A percentile compares a stretch with the other conserved stretches of the same genome.
phyloP scores from a whole-genome alignment of 1,140 invertebrate species.

The Notospermus geniculatus region DNA sequence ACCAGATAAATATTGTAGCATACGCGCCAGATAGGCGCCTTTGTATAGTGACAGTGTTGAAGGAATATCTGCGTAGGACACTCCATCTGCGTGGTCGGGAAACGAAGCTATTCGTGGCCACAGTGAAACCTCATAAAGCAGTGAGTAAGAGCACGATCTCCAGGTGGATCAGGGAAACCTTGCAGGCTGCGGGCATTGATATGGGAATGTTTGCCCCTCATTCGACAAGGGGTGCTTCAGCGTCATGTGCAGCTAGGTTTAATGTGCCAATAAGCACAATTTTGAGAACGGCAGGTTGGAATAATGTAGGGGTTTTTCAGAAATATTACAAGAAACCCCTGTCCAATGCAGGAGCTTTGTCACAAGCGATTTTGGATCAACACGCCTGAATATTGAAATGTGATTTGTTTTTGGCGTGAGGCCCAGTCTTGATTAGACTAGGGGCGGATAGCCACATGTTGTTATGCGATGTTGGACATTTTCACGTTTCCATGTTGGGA shows the following conservation, averaged over 20 bases:
- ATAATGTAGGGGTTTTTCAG: constrained; percentile 7
- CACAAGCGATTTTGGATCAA: too few species aligned
- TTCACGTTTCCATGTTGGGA: too few species aligned
- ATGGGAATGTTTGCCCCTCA: constrained; percentile 16
- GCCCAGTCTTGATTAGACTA: too few species aligned
- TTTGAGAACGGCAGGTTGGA: constrained; percentile 17
- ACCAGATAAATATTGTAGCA: too few species aligned
- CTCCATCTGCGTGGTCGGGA: neutral
- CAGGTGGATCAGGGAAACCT: constrained; percentile 13
- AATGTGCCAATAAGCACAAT: constrained; percentile 11
- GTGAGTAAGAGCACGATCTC: constrained; percentile 9
- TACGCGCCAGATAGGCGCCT: too few species aligned
- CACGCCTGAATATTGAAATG: too few species aligned
- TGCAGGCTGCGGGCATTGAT: constrained; percentile 16
- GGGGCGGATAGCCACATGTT: too few species aligned
- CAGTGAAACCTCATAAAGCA: constrained; percentile 13
- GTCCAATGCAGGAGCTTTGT: too few species aligned
- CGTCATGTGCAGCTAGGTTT: constrained; percentile 5
- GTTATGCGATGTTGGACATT: too few species aligned
- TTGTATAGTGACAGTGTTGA: too few species aligned
- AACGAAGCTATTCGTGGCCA: constrained; percentile 7
- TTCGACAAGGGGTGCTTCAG: constrained; percentile 16
- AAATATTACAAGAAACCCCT: constrained; percentile 14
- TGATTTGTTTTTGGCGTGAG: too few species aligned
- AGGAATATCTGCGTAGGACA: constrained; percentile 13